These are phyloP conservation scores for Tenthredo mesomela DNA, from an alignment of 2,888 invertebrate species.

Conservation along the genomic window DNA sequence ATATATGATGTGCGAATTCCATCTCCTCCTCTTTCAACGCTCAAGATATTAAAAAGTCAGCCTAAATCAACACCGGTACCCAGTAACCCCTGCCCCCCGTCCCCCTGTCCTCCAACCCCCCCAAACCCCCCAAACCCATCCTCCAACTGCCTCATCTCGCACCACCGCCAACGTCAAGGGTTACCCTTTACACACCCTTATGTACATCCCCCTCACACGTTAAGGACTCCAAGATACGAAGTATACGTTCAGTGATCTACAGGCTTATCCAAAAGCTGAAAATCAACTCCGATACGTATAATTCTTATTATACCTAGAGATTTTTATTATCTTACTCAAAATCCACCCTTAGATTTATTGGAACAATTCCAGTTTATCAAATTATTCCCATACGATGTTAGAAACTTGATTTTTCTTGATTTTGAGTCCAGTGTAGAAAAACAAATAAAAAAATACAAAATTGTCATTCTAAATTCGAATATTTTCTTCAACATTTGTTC, in stretches of 20 bases:
- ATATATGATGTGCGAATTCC: conserved; percentile 21
- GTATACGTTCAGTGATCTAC: conserved; percentile 2
- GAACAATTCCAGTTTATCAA: too few relatives aligned
- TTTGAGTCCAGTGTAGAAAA: too few relatives aligned
- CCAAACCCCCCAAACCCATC: too few relatives aligned
- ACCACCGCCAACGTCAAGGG: conserved; percentile 32
- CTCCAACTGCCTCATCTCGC: background rate
- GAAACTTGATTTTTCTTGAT: too few relatives aligned
- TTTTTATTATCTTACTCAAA: too few relatives aligned
- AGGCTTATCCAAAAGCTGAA: background rate
- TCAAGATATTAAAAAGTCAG: conserved; percentile 61
- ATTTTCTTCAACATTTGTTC: too few relatives aligned
- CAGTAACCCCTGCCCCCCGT: background rate
- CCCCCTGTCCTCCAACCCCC: too few relatives aligned
- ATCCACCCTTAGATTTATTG: too few relatives aligned
- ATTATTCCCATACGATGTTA: too few relatives aligned
- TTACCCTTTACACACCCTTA: conserved; percentile 42
- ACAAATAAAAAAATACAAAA: too few relatives aligned
- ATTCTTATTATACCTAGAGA: background rate
- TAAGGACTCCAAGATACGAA: conserved; percentile 7
- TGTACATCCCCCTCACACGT: background rate
- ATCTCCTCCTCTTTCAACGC: conserved; percentile 43
- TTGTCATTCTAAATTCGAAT: too few relatives aligned
- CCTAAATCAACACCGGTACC: conserved; percentile 59
- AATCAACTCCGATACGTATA: background rate